Evolutionary conservation across 1,140 invertebrate genomes (phyloP).

Genomic region (Drosophila persimilis): DNA sequence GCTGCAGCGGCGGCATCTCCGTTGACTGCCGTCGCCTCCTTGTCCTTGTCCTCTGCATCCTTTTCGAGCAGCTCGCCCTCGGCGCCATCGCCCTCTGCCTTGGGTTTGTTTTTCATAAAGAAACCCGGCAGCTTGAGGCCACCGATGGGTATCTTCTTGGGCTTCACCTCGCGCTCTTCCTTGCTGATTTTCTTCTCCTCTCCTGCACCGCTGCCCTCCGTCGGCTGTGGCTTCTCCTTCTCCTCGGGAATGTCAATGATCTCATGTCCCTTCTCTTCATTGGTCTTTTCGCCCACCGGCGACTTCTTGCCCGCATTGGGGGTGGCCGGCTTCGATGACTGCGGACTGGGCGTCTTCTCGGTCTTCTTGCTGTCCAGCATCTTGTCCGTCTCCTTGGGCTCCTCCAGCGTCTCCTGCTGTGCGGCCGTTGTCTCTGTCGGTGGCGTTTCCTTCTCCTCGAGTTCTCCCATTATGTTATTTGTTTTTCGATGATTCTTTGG

Average conservation of each 20-base stretch:
- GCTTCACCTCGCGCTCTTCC: slow-evolving; percentile 88
- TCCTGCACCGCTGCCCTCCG: slow-evolving; percentile 47
- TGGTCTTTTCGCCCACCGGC: slow-evolving; percentile 7
- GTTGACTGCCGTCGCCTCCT: slow-evolving; percentile 39
- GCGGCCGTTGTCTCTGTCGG: slow-evolving; percentile 66
- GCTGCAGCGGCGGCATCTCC: slow-evolving; percentile 41
- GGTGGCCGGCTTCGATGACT: slow-evolving; percentile 65
- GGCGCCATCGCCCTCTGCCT: slow-evolving; percentile 81
- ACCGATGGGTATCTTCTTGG: slow-evolving; percentile 91
- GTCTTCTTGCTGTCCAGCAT: slow-evolving; percentile 76
- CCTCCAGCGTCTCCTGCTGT: slow-evolving; percentile 69
- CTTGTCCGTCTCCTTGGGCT: slow-evolving; percentile 82
- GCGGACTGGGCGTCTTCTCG: slow-evolving; percentile 62
- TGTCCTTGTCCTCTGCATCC: slow-evolving; percentile 70
- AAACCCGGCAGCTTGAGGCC: slow-evolving; percentile 92
- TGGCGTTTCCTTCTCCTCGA: slow-evolving; percentile 81
- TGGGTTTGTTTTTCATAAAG: slow-evolving; percentile 89
- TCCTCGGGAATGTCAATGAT: slow-evolving; percentile 80
- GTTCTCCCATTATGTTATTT: slow-evolving; percentile 68
- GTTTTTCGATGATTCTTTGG: background rate
- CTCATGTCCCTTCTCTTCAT: slow-evolving; percentile 55
- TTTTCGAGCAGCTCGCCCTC: slow-evolving; percentile 83
- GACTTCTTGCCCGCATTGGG: slow-evolving; percentile 61
- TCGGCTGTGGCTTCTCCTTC: slow-evolving; percentile 62
- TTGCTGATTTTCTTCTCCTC: slow-evolving; percentile 86